phyloP scores from a whole-genome alignment of 37 sponge, comb jelly and placozoan genomes.

The Dysidea cf. avara region DNA sequence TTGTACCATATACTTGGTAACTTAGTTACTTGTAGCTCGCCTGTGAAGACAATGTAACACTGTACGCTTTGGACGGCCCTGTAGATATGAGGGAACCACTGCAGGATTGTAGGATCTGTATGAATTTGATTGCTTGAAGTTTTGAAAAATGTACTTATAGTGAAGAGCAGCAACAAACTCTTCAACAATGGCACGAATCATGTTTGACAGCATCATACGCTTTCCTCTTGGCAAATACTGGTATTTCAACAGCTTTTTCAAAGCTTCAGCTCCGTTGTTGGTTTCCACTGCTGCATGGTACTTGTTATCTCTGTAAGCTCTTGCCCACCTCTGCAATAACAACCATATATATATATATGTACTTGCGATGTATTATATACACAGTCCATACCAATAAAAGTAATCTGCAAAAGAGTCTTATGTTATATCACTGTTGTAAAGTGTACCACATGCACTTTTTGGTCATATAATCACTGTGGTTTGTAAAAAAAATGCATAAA shows the following conservation, averaged over 20 bases:
- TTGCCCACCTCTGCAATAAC: slow-evolving; percentile 5
- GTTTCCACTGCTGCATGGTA: slow-evolving; percentile 22
- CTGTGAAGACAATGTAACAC: slow-evolving; percentile 11
- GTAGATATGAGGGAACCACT: slow-evolving; percentile 16
- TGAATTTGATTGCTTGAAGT: slow-evolving; percentile 23
- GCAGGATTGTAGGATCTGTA: slow-evolving; percentile 15
- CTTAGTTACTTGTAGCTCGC: background rate
- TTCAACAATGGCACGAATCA: background rate
- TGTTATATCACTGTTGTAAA: no score
- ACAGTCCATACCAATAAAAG: no score
- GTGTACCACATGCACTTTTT: no score
- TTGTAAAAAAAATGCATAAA: no score
- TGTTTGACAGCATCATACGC: slow-evolving; percentile 1
- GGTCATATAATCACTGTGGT: no score
- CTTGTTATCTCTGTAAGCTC: slow-evolving; percentile 6
- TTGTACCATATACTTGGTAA: no score
- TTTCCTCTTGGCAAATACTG: slow-evolving; percentile 2
- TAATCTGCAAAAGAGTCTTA: no score
- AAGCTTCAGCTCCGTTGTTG: slow-evolving; percentile 14
- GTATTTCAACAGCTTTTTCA: slow-evolving; percentile 18
- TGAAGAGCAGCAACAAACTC: slow-evolving; percentile 14
- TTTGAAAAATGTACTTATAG: slow-evolving; percentile 19
- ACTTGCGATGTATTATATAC: no score
- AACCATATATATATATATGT: no score
- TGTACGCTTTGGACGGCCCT: background rate